Conservation (phyloP, 2,797 vertebrate genomes). For the Lemur catta region DNA sequence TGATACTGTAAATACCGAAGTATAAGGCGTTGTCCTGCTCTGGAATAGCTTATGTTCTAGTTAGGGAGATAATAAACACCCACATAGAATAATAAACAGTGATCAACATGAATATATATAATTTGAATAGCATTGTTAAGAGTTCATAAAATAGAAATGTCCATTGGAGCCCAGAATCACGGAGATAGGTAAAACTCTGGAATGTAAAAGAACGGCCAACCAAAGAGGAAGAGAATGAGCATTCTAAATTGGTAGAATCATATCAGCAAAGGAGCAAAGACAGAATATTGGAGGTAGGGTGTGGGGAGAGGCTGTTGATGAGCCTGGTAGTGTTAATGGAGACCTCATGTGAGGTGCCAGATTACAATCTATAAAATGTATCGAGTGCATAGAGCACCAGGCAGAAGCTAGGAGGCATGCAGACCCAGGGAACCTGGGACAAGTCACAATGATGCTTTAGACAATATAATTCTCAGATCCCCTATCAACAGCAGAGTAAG, state of each 20-base stretch:
- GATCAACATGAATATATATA: neutral
- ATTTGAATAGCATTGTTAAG: neutral
- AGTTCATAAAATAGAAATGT: neutral
- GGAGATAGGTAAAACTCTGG: neutral
- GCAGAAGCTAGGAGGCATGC: neutral
- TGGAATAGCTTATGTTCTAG: neutral
- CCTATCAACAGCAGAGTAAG: neutral
- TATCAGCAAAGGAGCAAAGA: neutral
- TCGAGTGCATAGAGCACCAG: neutral
- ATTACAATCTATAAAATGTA: neutral
- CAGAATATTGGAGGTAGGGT: rapidly evolving
- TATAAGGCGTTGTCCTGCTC: neutral
- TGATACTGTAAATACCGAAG: neutral
- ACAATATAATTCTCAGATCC: neutral
- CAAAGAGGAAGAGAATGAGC: neutral
- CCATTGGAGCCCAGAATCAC: neutral
- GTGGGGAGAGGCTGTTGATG: neutral
- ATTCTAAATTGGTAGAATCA: neutral
- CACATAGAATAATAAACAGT: neutral
- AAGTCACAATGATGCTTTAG: neutral
- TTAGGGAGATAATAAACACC: neutral
- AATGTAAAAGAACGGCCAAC: neutral
- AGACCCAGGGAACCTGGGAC: neutral
- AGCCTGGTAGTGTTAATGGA: neutral
- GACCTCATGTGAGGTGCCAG: neutral